Conservation (phyloP, 2,888 invertebrate genomes). For the Agonopterix subpropinquella region DNA sequence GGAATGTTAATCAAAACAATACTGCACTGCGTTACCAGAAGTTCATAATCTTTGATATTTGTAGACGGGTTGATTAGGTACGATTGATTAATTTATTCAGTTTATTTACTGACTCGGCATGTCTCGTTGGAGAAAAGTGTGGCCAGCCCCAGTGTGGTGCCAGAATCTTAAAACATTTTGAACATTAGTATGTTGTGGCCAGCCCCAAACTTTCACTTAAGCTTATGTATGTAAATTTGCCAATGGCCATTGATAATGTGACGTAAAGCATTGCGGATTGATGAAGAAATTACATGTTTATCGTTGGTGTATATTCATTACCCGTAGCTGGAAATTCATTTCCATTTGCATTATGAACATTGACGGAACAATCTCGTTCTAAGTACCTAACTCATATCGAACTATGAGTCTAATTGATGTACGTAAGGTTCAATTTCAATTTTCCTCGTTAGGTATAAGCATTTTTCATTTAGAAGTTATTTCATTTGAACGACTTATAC, state of each 20-base stretch:
- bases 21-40: not conserved
- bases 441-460: no score
- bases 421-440: no score
- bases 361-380: no score
- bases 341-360: no score
- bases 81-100: conserved; percentile 65
- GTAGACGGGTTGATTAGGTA: conserved; percentile 53
- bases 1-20: no score
- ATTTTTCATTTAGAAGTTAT: no score
- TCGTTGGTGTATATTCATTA: not conserved
- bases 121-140: conserved; percentile 66
- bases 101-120: conserved; percentile 56
- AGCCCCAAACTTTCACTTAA: conserved; percentile 67
- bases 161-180: conserved; percentile 68
- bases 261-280: conserved; percentile 49
- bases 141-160: conserved; percentile 47
- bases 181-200: conserved; percentile 67
- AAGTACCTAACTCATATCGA: no score
- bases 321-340: no score
- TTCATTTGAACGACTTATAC: no score
- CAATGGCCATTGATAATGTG: conserved; percentile 60
- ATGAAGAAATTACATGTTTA: conserved; percentile 19
- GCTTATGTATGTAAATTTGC: conserved; percentile 69
- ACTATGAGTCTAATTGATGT: no score
- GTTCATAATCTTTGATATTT: conserved; percentile 40